Evolutionary conservation across 2,113 vertebrate genomes (phyloP).

Genomic region (Myrmecobius fasciatus): DNA sequence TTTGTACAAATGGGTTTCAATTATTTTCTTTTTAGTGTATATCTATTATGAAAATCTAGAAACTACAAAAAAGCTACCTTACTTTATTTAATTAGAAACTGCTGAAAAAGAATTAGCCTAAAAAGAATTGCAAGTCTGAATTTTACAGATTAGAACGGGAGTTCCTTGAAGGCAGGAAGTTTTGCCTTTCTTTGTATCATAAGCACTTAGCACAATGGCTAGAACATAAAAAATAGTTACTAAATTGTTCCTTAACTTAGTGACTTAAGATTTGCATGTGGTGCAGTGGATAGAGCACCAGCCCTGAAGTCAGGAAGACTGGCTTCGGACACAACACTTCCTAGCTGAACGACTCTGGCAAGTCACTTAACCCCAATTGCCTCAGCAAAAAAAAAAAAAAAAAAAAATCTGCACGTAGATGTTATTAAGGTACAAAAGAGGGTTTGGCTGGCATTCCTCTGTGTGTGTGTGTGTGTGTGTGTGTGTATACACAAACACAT

Average conservation of each 20-base stretch:
- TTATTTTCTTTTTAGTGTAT: not conserved
- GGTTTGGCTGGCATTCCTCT: not conserved
- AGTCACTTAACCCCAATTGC: too few species aligned
- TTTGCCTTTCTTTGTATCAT: not conserved
- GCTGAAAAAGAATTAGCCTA: not conserved
- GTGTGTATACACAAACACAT: not conserved
- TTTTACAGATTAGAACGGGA: constrained; percentile 26
- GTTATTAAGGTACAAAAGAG: not conserved
- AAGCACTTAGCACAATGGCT: not conserved
- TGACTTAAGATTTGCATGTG: not conserved
- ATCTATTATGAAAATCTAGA: not conserved
- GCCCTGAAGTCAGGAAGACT: too few species aligned
- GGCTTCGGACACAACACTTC: too few species aligned
- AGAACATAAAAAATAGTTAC: not conserved
- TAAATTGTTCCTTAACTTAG: not conserved
- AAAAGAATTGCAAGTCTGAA: not conserved
- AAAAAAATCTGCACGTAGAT: not conserved
- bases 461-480: too few species aligned
- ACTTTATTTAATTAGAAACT: not conserved
- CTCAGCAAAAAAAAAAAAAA: too few species aligned
- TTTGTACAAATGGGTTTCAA: not conserved
- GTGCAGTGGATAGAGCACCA: too few species aligned
- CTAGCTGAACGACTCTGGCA: too few species aligned
- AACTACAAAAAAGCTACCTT: not conserved
- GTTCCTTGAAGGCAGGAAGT: not conserved